Base-by-base conservation (phyloP, 2,888 invertebrate genomes). In the Patella depressa region DNA sequence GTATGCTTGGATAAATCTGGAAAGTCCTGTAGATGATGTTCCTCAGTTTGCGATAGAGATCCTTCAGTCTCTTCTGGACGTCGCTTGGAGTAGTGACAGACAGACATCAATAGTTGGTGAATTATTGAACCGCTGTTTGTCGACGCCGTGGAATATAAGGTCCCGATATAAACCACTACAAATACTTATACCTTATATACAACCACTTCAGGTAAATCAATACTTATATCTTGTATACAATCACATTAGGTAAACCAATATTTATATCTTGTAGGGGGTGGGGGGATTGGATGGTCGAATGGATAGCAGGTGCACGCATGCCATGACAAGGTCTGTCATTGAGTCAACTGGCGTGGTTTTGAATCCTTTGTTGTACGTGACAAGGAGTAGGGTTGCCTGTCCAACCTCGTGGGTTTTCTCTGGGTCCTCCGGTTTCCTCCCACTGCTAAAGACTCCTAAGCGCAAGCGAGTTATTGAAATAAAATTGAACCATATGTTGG, bases 11-110 rank as follows among this genome's bases (percentile, higher is more conserved):
- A 77, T 87, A 69, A 85, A 89, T 81, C 85, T 88, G 84, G 90
- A 90, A 77, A 89, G 87, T 74, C 89, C 90, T 12, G 88, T 90
- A n/a, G 88, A 88, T 70, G 90, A 89, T 78, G 89, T 90, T 15
- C 81, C 87, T 34, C 87, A 88, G 45, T 80, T 80, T 77, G 85
- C 85, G 12, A 78, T 82, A 5, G 84, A 85, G n/a, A 84, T 85
- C 11, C 88, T 88, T 73, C 73, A 80, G 65, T 72, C 55, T 11
- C 72, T 89, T 76, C 75, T 89, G 79, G 80, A 83, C 17, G 45
- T 87, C 86, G 85, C 34, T 79, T 2, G 75, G 59, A 19, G 78
- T 76, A 54, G 71, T 80, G 69, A 29, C 17, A 15, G 17, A 34
- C 17, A 76, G 80, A 12, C 72, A 5, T 78, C 78, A 11, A 75